Base-by-base conservation (phyloP, 2,797 vertebrate genomes). In the Lerista edwardsae region DNA sequence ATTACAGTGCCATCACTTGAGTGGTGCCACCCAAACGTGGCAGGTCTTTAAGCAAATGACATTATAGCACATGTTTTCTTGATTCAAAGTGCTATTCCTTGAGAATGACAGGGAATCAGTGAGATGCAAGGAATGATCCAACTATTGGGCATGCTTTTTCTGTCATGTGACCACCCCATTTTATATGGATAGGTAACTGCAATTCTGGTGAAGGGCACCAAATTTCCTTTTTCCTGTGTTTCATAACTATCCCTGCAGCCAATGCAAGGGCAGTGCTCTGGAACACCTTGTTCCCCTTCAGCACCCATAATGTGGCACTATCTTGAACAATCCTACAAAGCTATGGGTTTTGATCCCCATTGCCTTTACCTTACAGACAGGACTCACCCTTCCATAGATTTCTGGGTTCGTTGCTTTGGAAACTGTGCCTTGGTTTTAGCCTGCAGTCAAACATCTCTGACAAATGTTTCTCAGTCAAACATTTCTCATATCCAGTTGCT, bases 11-110 rank as follows among this genome's bases (percentile, higher is more conserved):
- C 68, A 69, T 47, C 47, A 1, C 4, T 6, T 78, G 61, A n/a
- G 6, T 75, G 23, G 27, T 75, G 1, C 55, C 80, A 87, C 27
- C 59, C 36, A 14, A 73, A 47, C 36, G 51, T 72, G 79, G 19
- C 31, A 39, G 55, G n/a, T 75, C 41, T 44, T 36, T 44, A 21
- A 69, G n/a, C 7, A 67, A 47, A 0, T 19, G 25, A 27, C 3
- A 15, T 86, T 80, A 74, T 2, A 72, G 14, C 31, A 4, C 14
- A 55, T 17, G 15, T 41, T 39, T 75, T 5, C n/a, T 84, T 86
- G 21, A 88, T 86, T 44, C 68, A 84, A 67, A 36, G 64, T 61
- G 62, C 3, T 83, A n/a, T 34, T 89, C 82, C 82, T 57, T 85
- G 80, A 85, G 19, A n/a, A n/a, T 62, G 79, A 11, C n/a, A 71